Conservation (phyloP, 2,888 invertebrate genomes). For the Monochamus alternatus region DNA sequence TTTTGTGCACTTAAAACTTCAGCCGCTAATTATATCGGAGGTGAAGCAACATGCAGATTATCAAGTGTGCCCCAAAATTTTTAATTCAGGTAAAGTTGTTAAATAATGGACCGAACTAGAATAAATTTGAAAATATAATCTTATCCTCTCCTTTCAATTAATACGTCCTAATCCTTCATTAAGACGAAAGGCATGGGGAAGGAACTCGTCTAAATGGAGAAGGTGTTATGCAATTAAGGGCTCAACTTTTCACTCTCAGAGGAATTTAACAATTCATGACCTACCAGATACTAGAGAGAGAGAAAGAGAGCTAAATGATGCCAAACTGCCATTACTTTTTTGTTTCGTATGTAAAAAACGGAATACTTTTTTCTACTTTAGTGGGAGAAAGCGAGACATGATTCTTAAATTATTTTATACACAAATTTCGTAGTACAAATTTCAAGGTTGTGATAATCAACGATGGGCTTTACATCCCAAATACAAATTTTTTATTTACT, state of each 20-base stretch:
- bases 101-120: slow-evolving; percentile 3
- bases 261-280: slow-evolving; percentile 31
- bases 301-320: slow-evolving; percentile 14
- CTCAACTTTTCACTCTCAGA: slow-evolving; percentile 33
- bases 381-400: too few relatives aligned
- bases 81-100: not conserved
- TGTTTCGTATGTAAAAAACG: not conserved
- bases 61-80: not conserved
- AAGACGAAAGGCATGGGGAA: slow-evolving; percentile 24
- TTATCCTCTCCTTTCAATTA: slow-evolving; percentile 19
- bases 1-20: too few relatives aligned
- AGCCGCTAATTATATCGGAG: too few relatives aligned
- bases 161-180: slow-evolving; percentile 27
- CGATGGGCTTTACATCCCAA: too few relatives aligned
- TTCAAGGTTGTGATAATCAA: too few relatives aligned
- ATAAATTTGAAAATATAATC: slow-evolving; percentile 14
- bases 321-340: not conserved
- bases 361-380: not conserved
- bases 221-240: slow-evolving; percentile 29
- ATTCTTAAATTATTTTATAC: too few relatives aligned
- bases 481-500: too few relatives aligned
- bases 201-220: slow-evolving; percentile 20
- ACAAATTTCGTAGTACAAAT: too few relatives aligned
- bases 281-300: slow-evolving; percentile 19
- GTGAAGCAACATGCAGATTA: too few relatives aligned